A percentile compares a stretch with the other conserved stretches of the same genome.
Evolutionary conservation across 2,113 vertebrate genomes (phyloP).

Genomic region (Cygnus buccinator): DNA sequence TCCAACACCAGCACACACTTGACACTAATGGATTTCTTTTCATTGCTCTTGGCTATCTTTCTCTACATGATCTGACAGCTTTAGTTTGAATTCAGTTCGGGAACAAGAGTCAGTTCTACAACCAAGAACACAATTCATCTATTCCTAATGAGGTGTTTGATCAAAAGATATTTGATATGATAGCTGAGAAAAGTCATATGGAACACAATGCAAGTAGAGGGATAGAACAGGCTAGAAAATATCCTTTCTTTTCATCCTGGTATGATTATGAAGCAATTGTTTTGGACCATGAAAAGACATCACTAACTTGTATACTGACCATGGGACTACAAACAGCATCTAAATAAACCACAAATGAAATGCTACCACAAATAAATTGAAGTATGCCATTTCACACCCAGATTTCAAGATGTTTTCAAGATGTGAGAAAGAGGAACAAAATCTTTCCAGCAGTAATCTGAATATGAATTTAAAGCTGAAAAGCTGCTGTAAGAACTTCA

Average conservation of each 20-base stretch:
- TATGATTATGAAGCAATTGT: neutral
- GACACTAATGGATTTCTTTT: slow-evolving; percentile 17
- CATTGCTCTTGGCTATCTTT: neutral
- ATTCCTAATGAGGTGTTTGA: slow-evolving; percentile 4
- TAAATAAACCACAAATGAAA: neutral
- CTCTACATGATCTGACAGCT: neutral
- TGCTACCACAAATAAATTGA: neutral
- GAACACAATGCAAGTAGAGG: neutral
- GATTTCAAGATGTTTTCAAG: neutral
- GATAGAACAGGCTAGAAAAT: neutral
- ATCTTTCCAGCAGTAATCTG: neutral
- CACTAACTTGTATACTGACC: neutral
- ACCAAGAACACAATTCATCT: neutral
- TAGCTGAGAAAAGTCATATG: neutral
- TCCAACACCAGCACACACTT: neutral
- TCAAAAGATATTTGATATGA: neutral
- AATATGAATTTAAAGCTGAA: neutral
- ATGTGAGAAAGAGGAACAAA: neutral
- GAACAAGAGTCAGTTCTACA: neutral
- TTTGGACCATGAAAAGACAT: neutral
- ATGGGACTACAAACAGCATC: neutral
- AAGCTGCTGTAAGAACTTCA: neutral
- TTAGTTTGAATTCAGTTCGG: neutral
- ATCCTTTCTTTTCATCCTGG: neutral
- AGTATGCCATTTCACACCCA: neutral